Conservation (phyloP, 2,888 invertebrate genomes). For the Himalopsyche kuldschensis region DNA sequence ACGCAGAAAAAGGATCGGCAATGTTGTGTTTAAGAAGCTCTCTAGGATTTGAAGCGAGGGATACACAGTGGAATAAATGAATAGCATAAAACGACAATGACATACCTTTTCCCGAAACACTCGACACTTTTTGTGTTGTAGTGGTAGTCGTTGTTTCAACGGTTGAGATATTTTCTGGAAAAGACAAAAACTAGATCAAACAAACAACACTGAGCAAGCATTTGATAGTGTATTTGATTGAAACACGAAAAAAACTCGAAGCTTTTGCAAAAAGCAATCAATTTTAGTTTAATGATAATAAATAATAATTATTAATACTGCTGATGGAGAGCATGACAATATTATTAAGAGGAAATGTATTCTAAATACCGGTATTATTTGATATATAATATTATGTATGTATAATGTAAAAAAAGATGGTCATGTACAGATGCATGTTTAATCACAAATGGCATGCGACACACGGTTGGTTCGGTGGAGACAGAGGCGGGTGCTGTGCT, state of each 20-base stretch:
- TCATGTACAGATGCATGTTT: conserved; percentile 35
- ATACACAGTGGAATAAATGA: too few relatives aligned
- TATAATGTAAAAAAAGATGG: background rate
- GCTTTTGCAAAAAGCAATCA: conserved; percentile 37
- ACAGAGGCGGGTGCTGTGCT: conserved; percentile 22
- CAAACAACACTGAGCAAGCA: background rate
- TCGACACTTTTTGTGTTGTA: conserved; percentile 27
- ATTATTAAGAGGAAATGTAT: conserved; percentile 19
- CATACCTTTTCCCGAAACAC: conserved; percentile 36
- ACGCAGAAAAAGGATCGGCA: too few relatives aligned
- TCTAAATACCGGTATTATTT: conserved; percentile 13
- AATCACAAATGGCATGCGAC: conserved; percentile 39
- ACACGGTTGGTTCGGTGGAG: conserved; percentile 27
- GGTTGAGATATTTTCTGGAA: conserved; percentile 34
- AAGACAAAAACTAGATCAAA: conserved; percentile 8
- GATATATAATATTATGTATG: conserved; percentile 8
- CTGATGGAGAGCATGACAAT: conserved; percentile 34
- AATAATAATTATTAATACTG: conserved; percentile 17
- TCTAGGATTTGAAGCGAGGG: too few relatives aligned
- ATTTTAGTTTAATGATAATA: conserved; percentile 30
- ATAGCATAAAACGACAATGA: background rate
- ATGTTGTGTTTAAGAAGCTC: too few relatives aligned
- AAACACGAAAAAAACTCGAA: conserved; percentile 30
- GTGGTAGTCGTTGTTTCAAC: conserved; percentile 28
- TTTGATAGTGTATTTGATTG: conserved; percentile 2